Evolutionary conservation across 1,140 invertebrate genomes (phyloP), one percentile per base, ranked within the genome.

Genomic region (Drosophila auraria): DNA sequence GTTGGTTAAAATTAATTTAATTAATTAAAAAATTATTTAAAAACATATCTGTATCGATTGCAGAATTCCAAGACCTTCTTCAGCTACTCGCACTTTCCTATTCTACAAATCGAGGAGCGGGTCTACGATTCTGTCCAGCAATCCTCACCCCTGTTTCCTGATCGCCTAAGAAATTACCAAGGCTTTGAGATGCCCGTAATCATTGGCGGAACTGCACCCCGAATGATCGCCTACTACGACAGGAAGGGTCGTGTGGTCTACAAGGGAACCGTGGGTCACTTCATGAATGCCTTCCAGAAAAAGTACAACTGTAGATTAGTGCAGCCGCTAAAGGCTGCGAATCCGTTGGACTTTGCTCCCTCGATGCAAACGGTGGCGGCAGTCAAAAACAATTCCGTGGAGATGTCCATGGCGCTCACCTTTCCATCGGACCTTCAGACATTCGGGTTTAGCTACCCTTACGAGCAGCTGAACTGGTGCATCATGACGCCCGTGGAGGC

Each of bases 401-500:
- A 92, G 3, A 78, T 92, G 7, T 91, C 91, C 1, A 54, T 83
- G 44, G 74, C 58, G 0, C 17, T 84, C 14, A 91, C 91, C 0
- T 92, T 78, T 27, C 91, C 91, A 1, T 44, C 72, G 0, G 20
- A 20, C 20, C 65, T 78, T 14, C 66, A 83, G 0, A 25, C 69
- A 5, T 51, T 44, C 2, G 76, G 80, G 0, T 91, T 68, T 4
- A 68, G 76, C 0, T 92, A 92, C 58, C 87, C 91, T 0, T 91
- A 80, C 11, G 91, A 92, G 33, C 82, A 79, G 20, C 27, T 84
- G 47, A 76, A 90, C 36, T 92, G 78, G 77, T 92, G 91, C 20
- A 20, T 92, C 1, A 79, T 91, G 84, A 38, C 91, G 58, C 91
- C 91, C 0, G 53, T 92, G 7, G 91, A 92, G 60, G 51, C 84